Conservation (phyloP, 2,113 vertebrate genomes). For the Carassius carassius region DNA sequence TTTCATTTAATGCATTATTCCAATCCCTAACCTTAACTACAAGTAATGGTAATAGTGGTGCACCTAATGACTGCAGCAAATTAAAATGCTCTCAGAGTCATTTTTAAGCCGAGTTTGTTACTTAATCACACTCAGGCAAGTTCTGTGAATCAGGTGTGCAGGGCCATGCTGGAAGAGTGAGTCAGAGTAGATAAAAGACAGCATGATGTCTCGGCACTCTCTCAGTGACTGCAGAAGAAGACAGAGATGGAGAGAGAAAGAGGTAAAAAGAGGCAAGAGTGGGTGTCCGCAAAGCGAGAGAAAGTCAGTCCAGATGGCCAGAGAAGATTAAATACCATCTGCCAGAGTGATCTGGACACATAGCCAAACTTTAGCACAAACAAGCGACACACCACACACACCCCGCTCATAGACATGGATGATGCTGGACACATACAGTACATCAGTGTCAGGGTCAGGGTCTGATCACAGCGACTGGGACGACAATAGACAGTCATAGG, state of each 20-base stretch:
- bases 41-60: neutral
- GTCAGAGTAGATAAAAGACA: slow-evolving; percentile 47
- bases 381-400: slow-evolving; percentile 11
- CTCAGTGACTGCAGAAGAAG: slow-evolving; percentile 16
- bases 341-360: slow-evolving; percentile 58
- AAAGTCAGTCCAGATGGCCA: slow-evolving; percentile 74
- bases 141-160: slow-evolving; percentile 30
- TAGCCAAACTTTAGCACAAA: slow-evolving; percentile 44
- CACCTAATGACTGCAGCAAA: neutral
- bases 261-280: slow-evolving; percentile 51
- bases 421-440: neutral
- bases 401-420: slow-evolving; percentile 13
- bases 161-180: slow-evolving; percentile 34
- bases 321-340: slow-evolving; percentile 77
- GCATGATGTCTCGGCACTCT: slow-evolving; percentile 47
- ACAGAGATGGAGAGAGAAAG: slow-evolving; percentile 1
- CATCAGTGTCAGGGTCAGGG: too few species aligned
- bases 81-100: neutral
- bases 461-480: neutral
- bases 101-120: neutral
- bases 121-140: slow-evolving; percentile 1
- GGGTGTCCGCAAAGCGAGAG: slow-evolving; percentile 66
- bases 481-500: neutral
- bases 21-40: neutral
- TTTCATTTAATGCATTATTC: neutral